These are phyloP conservation scores for Idaea aversata DNA, from an alignment of 2,888 invertebrate genomes.

Conservation along the genomic window DNA sequence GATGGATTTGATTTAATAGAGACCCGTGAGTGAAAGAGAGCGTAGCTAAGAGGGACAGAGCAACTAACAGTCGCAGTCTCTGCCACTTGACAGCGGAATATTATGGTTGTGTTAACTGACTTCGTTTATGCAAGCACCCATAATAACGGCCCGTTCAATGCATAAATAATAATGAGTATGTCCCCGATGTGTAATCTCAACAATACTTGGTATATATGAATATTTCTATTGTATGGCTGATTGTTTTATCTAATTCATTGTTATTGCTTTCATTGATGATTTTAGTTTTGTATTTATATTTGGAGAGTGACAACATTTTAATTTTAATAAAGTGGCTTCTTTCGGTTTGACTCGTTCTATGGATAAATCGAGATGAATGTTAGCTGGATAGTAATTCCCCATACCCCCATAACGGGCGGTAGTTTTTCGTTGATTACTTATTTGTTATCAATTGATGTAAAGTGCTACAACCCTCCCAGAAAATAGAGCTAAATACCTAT, in stretches of 20 bases:
- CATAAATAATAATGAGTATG: conserved; percentile 23
- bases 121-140: background rate
- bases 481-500: no score
- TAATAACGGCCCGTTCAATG: conserved; percentile 6
- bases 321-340: no score
- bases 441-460: no score
- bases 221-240: background rate
- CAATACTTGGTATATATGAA: conserved; percentile 2
- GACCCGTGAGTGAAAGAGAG: no score
- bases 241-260: background rate
- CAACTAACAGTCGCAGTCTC: background rate
- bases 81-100: background rate
- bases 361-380: no score
- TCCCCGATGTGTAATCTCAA: background rate
- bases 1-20: no score
- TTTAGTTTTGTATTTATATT: background rate
- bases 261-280: background rate
- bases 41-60: background rate
- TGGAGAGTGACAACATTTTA: no score
- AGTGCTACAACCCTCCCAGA: no score
- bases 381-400: background rate
- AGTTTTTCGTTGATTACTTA: no score
- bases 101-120: no score
- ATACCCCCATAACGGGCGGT: background rate
- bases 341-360: no score